phyloP scores from a whole-genome alignment of 2,113 vertebrate genomes.

The Cryptotis parvus region DNA sequence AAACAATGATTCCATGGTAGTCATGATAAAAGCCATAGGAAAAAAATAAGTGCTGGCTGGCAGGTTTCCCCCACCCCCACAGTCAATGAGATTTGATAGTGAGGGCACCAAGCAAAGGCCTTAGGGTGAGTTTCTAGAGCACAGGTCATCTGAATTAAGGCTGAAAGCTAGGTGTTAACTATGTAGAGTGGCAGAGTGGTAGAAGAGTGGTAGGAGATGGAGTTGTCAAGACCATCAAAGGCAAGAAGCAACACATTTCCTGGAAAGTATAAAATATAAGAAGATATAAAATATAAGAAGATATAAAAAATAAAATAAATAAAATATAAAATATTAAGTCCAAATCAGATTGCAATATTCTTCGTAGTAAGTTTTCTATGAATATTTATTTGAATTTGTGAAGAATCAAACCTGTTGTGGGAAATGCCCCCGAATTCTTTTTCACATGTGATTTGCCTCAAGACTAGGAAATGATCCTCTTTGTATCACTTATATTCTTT shows the following conservation, averaged over 20 bases:
- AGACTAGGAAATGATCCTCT: neutral
- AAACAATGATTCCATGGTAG: neutral
- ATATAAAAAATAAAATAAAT: too few relatives aligned
- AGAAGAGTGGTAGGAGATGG: neutral
- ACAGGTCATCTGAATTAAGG: neutral
- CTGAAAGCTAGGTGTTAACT: neutral
- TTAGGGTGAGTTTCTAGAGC: neutral
- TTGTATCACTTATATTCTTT: slow-evolving; percentile 28
- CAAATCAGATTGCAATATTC: slow-evolving; percentile 12
- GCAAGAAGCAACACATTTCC: slow-evolving; percentile 11
- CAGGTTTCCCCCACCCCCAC: too few relatives aligned
- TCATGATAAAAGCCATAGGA: neutral
- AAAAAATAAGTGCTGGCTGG: neutral
- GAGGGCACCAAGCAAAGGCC: neutral
- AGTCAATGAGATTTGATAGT: neutral
- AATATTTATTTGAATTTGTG: slow-evolving; percentile 51
- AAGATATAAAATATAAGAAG: neutral
- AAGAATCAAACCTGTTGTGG: slow-evolving; percentile 6
- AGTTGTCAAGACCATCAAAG: neutral
- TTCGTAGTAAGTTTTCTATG: slow-evolving; percentile 2
- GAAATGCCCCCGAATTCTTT: slow-evolving; percentile 21
- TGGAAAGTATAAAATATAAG: neutral
- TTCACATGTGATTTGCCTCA: slow-evolving; percentile 48
- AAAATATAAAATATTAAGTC: too few relatives aligned
- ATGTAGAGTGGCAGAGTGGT: neutral